Base-by-base conservation (phyloP, 2,113 vertebrate genomes). In the Pavo muticus region DNA sequence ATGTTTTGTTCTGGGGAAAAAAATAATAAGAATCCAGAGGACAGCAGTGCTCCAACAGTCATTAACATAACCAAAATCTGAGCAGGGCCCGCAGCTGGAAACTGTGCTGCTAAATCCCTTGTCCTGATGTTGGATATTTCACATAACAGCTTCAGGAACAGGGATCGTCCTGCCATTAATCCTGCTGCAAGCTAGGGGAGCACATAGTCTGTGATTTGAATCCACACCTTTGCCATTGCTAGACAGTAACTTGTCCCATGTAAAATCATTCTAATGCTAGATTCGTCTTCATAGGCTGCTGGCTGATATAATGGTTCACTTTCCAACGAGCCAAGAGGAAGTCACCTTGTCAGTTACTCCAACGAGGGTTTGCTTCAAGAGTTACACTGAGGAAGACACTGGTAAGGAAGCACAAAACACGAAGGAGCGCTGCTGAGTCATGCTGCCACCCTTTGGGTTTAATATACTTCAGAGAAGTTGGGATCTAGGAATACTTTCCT, bases 291-390 rank as follows among this genome's bases (percentile, higher is more conserved):
- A 2, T 11, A 98, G 98, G 95, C 91, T 98, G 75, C 96, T 98
- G 78, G 85, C 98, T 88, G 98, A 99, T 42, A 96, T 98, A 70
- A 88, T 99, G 95, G 94, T 98, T 95, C 98, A 99, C 95, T 99
- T 99, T 77, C 98, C 99, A 6, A 91, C 93, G 8, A 98, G 93
- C 95, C 99, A 99, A 92, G 99, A 99, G 86, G 99, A 99, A 98
- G 95, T 99, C 64, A 99, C 99, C 47, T 96, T 99, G 72, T 97
- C 98, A 15, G 93, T 98, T 32, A 98, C 98, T 52, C 97, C 98
- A 18, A 6, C 93, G 47, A 98, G 97, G 93, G 98, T 99, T 89
- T 98, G 95, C 89, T 97, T 99, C 92, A 99, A 97, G 97, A 99
- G 98, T 95, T 98, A 98, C 88, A 83, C 54, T 4, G 98, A 99